Percentiles rank a stretch among this genome's conserved stretches.
phyloP scores from a whole-genome alignment of 2,888 invertebrate species.

The Achlya flavicornis region DNA sequence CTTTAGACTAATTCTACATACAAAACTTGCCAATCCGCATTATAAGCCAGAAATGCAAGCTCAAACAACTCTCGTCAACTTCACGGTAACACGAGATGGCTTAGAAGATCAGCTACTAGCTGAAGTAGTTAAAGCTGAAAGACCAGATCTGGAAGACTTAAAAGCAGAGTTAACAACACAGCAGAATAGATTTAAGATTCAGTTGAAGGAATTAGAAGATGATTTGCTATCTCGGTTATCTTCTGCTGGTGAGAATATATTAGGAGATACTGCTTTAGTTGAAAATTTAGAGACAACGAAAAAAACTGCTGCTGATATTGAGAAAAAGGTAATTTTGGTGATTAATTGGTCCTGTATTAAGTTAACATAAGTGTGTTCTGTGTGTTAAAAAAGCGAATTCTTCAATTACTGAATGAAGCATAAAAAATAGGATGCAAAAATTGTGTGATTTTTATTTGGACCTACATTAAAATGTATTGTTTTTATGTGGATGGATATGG shows the following conservation, averaged over 20 bases:
- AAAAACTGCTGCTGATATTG: slow-evolving; percentile 97
- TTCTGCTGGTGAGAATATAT: slow-evolving; percentile 95
- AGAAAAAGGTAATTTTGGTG: slow-evolving; percentile 87
- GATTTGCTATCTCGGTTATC: slow-evolving; percentile 95
- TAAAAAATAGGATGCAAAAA: too few species aligned
- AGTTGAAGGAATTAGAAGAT: slow-evolving; percentile 95
- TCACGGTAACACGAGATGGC: slow-evolving; percentile 98
- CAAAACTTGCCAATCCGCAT: slow-evolving; percentile 98
- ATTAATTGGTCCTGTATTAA: not conserved
- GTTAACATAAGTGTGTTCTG: not conserved
- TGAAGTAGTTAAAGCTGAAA: slow-evolving; percentile 98
- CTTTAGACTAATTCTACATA: slow-evolving; percentile 95
- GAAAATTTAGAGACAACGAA: slow-evolving; percentile 98
- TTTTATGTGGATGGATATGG: not conserved
- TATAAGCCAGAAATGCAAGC: slow-evolving; percentile 99
- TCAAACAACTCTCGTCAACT: slow-evolving; percentile 97
- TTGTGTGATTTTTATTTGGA: too few species aligned
- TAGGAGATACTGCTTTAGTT: slow-evolving; percentile 97
- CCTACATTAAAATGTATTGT: not conserved
- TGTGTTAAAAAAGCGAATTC: not conserved
- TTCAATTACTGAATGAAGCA: too few species aligned
- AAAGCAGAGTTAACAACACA: slow-evolving; percentile 98
- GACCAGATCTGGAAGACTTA: slow-evolving; percentile 96
- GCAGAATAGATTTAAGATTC: slow-evolving; percentile 98
- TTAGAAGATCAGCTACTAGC: slow-evolving; percentile 97